Evolutionary conservation across 64 coral and sea anemone species (phyloP).

Genomic region (Pachyseris speciosa): DNA sequence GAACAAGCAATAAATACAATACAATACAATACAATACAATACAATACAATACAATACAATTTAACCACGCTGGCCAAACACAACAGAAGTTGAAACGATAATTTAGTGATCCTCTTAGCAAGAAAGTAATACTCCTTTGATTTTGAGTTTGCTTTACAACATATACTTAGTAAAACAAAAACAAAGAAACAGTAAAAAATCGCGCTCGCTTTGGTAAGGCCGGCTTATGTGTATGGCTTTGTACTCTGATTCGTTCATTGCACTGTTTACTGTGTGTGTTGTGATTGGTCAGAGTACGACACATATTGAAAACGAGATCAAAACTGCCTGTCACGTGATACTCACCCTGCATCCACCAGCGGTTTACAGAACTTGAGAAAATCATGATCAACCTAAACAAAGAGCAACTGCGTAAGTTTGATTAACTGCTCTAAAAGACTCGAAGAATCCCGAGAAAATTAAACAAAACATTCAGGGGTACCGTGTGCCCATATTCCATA

Average conservation of each 20-base stretch:
- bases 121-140: too few species aligned
- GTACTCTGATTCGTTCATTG: neutral
- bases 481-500: constrained; percentile 94
- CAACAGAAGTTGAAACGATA: too few species aligned
- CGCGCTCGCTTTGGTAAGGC: too few species aligned
- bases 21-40: too few species aligned
- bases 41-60: too few species aligned
- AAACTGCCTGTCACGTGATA: neutral
- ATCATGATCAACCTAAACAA: constrained; percentile 81
- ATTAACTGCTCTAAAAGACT: neutral
- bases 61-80: too few species aligned
- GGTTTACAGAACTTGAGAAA: constrained; percentile 81
- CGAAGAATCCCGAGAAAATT: neutral
- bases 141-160: too few species aligned
- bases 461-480: neutral
- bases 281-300: neutral
- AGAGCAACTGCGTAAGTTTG: neutral
- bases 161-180: neutral
- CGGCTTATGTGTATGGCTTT: neutral
- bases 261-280: neutral
- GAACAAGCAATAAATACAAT: too few species aligned
- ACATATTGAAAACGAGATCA: too few species aligned
- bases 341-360: constrained; percentile 87
- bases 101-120: too few species aligned
- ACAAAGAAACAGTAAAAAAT: neutral